phyloP scores from a whole-genome alignment of 2,888 invertebrate species.

The Cataglyphis rosenhaueri region DNA sequence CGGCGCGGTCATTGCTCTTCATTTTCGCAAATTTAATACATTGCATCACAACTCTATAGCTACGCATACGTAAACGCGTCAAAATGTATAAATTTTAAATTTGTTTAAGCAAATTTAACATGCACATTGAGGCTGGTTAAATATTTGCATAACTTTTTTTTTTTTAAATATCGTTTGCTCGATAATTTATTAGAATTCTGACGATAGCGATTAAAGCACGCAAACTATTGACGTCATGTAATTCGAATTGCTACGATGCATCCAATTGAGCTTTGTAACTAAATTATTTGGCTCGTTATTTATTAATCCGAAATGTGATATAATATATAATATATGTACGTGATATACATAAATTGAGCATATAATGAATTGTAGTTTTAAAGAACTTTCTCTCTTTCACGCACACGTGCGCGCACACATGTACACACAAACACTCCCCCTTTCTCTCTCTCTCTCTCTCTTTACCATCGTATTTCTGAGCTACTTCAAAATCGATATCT shows the following conservation, averaged over 20 bases:
- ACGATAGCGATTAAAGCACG: conserved; percentile 39
- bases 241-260: conserved; percentile 29
- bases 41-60: neutral
- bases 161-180: conserved; percentile 36
- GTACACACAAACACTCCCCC: neutral
- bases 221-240: conserved; percentile 14
- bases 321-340: neutral
- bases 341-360: conserved; percentile 12
- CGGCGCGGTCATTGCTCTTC: conserved; percentile 43
- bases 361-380: conserved; percentile 14
- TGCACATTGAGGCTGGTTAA: conserved; percentile 11
- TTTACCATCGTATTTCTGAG: neutral
- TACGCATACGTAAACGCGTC: conserved; percentile 18
- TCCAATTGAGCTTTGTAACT: conserved; percentile 19
- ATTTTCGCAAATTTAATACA: conserved; percentile 26
- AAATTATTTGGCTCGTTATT: conserved; percentile 30
- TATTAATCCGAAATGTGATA: conserved; percentile 25
- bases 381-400: neutral
- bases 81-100: conserved; percentile 49
- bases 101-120: conserved; percentile 44
- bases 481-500: conserved; percentile 41
- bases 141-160: conserved; percentile 36
- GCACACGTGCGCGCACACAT: neutral
- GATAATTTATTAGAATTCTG: conserved; percentile 38
- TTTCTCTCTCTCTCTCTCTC: neutral